Conservation (phyloP, 2,888 invertebrate genomes). For the Brenthis ino region DNA sequence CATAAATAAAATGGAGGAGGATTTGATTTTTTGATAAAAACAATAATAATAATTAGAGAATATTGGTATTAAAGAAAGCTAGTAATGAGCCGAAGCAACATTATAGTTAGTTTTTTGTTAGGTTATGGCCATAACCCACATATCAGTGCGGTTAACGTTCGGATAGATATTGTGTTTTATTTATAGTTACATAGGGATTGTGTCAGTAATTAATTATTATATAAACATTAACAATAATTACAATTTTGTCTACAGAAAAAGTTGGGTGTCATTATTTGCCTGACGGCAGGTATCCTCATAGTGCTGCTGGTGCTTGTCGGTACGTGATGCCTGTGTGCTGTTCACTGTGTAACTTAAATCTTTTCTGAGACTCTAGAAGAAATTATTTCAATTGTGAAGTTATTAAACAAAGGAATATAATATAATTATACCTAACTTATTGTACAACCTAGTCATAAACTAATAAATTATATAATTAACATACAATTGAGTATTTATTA, state of each 20-base stretch:
- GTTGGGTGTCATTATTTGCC: constrained; percentile 61
- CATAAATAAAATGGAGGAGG: no score
- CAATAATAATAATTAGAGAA: no score
- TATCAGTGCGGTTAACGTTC: no score
- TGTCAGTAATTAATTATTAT: background rate
- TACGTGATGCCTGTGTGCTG: constrained; percentile 47
- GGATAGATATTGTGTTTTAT: background rate
- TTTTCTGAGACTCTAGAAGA: background rate
- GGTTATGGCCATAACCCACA: no score
- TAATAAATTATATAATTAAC: constrained; percentile 24
- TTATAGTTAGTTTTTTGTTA: no score
- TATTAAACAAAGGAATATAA: background rate
- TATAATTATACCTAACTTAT: constrained; percentile 18
- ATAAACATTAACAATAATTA: background rate
- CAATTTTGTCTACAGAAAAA: constrained; percentile 59
- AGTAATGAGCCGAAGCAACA: no score
- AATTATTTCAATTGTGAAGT: background rate
- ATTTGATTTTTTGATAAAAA: no score
- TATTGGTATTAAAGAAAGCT: no score
- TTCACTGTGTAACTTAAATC: background rate
- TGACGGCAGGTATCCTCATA: constrained; percentile 60
- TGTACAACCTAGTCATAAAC: constrained; percentile 22
- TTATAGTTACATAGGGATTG: background rate
- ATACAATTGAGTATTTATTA: constrained; percentile 9
- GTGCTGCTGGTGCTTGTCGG: constrained; percentile 64